Evolutionary conservation across 1,140 invertebrate species (phyloP).

Genomic region (Drosophila pseudoananassae): DNA sequence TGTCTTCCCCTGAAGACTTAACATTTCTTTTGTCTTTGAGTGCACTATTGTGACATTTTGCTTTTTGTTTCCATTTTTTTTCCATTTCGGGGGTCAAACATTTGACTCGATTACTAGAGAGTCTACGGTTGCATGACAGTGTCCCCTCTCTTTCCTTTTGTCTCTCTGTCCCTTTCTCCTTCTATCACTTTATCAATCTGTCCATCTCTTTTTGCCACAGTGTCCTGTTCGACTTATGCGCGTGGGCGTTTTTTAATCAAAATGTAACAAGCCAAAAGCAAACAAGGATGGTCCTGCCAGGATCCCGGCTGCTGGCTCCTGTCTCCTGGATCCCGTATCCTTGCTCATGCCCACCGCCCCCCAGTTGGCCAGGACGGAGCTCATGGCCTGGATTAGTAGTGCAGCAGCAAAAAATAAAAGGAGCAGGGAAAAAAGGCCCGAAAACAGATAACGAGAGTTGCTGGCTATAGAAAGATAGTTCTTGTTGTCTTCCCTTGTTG

Average conservation of each 20-base stretch:
- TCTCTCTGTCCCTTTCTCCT: slow-evolving; percentile 2
- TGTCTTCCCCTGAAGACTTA: slow-evolving; percentile 32
- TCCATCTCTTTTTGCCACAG: slow-evolving; percentile 16
- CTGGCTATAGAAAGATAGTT: slow-evolving; percentile 76
- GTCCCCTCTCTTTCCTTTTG: slow-evolving; percentile 7
- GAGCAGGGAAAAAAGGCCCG: slow-evolving; percentile 54
- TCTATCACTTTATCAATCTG: slow-evolving; percentile 19
- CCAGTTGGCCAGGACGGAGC: slow-evolving; percentile 38
- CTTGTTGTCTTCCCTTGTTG: slow-evolving; percentile 59
- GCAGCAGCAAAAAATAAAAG: slow-evolving; percentile 61
- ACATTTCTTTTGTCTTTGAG: slow-evolving; percentile 53
- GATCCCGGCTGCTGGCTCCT: background rate
- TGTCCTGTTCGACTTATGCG: slow-evolving; percentile 60
- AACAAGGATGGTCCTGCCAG: slow-evolving; percentile 59
- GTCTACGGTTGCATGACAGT: slow-evolving; percentile 37
- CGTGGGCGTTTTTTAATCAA: slow-evolving; percentile 82
- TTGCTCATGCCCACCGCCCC: background rate
- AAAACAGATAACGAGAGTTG: slow-evolving; percentile 72
- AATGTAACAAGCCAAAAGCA: slow-evolving; percentile 82
- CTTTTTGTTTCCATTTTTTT: slow-evolving; percentile 41
- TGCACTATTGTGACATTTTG: slow-evolving; percentile 66
- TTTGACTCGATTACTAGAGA: slow-evolving; percentile 57
- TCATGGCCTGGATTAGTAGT: slow-evolving; percentile 75
- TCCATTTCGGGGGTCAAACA: slow-evolving; percentile 39
- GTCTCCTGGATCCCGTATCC: background rate